These are phyloP conservation scores for Gavia stellata DNA, from an alignment of 2,113 vertebrate genomes.

Conservation along the genomic window DNA sequence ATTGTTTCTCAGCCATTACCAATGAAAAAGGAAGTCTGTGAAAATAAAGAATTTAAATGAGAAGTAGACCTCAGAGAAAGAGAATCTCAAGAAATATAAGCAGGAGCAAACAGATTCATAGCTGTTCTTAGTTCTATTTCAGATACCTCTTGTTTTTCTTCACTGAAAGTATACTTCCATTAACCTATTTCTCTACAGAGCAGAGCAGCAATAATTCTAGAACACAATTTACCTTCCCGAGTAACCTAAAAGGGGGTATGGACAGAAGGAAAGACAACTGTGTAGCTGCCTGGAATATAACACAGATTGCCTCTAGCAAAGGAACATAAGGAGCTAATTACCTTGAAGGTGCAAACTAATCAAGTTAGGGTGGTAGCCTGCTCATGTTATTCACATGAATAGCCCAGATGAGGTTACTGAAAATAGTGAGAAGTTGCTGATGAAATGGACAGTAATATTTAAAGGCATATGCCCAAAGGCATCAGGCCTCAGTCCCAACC, in stretches of 20 bases:
- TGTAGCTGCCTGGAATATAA: neutral
- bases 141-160: neutral
- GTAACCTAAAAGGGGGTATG: neutral
- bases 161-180: neutral
- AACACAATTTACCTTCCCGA: neutral
- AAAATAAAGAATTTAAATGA: neutral
- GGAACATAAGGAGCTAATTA: constrained; percentile 58
- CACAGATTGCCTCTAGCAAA: constrained; percentile 29
- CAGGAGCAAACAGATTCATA: neutral
- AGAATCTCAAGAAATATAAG: neutral
- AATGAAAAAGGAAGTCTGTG: neutral
- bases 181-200: neutral
- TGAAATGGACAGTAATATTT: neutral
- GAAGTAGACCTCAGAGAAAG: neutral
- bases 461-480: neutral
- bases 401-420: neutral
- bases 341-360: constrained; percentile 51
- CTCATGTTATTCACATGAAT: neutral
- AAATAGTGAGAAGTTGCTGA: neutral
- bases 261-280: constrained; percentile 50
- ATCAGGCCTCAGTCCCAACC: neutral
- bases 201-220: neutral
- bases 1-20: neutral
- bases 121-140: neutral
- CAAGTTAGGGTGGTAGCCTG: neutral